phyloP scores from a whole-genome alignment of 2,888 invertebrate species.

The Chaitophorus viminalis region DNA sequence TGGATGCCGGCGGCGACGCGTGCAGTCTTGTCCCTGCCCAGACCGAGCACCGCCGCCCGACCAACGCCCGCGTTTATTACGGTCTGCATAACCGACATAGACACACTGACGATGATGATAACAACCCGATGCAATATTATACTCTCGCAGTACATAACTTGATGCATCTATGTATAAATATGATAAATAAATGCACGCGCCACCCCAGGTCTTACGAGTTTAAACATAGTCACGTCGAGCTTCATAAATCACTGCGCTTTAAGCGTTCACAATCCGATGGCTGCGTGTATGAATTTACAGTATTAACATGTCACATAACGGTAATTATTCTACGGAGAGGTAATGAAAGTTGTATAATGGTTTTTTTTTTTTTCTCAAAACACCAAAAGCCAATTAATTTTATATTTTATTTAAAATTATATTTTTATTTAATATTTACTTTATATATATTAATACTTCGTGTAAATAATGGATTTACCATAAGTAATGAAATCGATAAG shows the following conservation, averaged over 20 bases:
- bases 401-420: too few species aligned
- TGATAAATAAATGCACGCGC: neutral
- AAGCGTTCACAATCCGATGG: too few species aligned
- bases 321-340: too few species aligned
- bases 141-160: neutral
- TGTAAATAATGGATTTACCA: too few species aligned
- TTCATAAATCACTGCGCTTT: neutral
- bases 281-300: too few species aligned
- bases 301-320: too few species aligned
- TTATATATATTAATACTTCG: too few species aligned
- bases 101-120: neutral
- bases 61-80: neutral
- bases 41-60: neutral
- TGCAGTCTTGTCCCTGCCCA: neutral
- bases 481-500: neutral
- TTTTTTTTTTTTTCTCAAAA: neutral
- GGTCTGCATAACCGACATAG: slow-evolving; percentile 7
- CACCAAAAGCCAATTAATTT: neutral
- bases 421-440: too few species aligned
- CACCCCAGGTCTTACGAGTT: neutral
- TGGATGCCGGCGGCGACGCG: slow-evolving; percentile 43
- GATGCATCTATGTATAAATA: too few species aligned
- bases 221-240: neutral
- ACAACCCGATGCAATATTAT: neutral
- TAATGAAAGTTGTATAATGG: too few species aligned